These are phyloP conservation scores for Sylvia atricapilla DNA, from an alignment of 2,113 vertebrate species.

Conservation along the genomic window DNA sequence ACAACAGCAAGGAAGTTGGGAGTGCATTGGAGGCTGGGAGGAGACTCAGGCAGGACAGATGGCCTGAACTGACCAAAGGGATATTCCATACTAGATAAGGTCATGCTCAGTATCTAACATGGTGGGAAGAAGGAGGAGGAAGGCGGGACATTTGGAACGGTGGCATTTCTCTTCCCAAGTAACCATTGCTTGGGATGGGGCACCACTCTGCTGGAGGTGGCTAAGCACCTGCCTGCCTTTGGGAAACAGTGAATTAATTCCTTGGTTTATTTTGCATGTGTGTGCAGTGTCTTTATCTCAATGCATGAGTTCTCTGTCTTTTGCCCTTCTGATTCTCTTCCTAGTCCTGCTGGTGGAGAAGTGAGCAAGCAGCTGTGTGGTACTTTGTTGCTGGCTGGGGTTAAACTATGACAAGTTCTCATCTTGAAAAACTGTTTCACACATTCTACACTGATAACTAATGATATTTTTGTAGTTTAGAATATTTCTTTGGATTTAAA, in stretches of 20 bases:
- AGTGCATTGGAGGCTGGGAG: neutral
- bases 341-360: neutral
- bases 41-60: neutral
- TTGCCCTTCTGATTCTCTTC: neutral
- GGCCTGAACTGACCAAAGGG: neutral
- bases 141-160: neutral
- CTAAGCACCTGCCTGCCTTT: neutral
- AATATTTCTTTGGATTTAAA: neutral
- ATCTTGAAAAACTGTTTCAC: neutral
- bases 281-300: neutral
- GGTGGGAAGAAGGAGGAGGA: neutral
- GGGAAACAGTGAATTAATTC: neutral
- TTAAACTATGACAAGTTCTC: neutral
- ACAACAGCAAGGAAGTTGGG: neutral
- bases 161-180: neutral
- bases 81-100: neutral
- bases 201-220: neutral
- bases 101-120: neutral
- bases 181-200: fast-evolving
- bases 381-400: neutral
- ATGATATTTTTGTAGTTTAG: neutral
- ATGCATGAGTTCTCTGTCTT: neutral
- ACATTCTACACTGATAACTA: neutral
- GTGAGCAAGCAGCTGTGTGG: neutral
- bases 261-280: neutral